Evolutionary conservation across 2,888 invertebrate genomes (phyloP).

Genomic region (Pantelozetes paolii): DNA sequence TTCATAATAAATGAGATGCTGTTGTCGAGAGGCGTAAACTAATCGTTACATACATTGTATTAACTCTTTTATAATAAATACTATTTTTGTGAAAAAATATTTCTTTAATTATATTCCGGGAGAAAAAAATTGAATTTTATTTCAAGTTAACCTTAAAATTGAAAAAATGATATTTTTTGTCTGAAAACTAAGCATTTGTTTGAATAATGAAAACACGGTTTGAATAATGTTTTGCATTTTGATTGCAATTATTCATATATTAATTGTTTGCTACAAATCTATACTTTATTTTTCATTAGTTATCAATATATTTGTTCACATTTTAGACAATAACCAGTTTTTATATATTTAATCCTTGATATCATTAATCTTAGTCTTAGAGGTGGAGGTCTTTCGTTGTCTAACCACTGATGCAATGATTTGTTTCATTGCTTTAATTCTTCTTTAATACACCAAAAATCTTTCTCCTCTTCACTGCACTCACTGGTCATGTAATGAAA

Average conservation of each 20-base stretch:
- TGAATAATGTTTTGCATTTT: neutral
- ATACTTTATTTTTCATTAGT: too few species aligned
- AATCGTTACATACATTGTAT: neutral
- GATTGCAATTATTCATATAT: neutral
- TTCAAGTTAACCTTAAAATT: neutral
- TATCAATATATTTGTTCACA: too few species aligned
- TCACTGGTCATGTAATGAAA: neutral
- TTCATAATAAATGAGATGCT: constrained; percentile 14
- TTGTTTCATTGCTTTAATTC: neutral
- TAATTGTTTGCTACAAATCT: neutral
- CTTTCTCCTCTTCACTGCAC: neutral
- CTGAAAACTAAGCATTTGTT: neutral
- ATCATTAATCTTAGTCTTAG: constrained; percentile 26
- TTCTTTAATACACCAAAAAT: neutral
- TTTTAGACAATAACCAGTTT: constrained; percentile 3
- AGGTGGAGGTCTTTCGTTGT: constrained; percentile 23
- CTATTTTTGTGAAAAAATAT: too few species aligned
- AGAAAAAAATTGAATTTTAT: neutral
- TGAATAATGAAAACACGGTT: neutral
- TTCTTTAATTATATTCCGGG: too few species aligned
- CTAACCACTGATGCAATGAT: constrained; percentile 12
- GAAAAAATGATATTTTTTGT: neutral
- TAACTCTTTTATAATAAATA: too few species aligned
- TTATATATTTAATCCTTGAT: constrained; percentile 14
- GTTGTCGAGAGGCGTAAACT: neutral